These are phyloP conservation scores for Thaumetopoea pityocampa DNA, from an alignment of 1,140 invertebrate genomes.

Conservation along the genomic window DNA sequence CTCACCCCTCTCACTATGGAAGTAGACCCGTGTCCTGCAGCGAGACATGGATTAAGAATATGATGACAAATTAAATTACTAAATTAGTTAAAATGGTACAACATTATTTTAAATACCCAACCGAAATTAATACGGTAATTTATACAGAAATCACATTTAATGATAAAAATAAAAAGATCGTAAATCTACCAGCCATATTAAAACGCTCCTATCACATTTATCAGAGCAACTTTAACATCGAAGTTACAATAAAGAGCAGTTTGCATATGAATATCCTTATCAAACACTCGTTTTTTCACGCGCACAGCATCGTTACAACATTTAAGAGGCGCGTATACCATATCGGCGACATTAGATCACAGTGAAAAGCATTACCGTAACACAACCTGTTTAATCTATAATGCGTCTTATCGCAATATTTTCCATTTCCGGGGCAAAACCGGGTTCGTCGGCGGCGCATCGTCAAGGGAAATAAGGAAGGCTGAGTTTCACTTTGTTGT, in stretches of 20 bases:
- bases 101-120: too few species aligned
- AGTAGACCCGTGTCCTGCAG: too few species aligned
- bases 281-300: conserved; percentile 44
- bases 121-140: too few species aligned
- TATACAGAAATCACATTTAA: too few species aligned
- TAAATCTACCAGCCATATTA: too few species aligned
- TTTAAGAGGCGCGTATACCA: conserved; percentile 33
- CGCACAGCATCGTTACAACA: conserved; percentile 44
- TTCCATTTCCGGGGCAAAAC: conserved; percentile 66
- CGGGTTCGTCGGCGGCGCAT: conserved; percentile 56
- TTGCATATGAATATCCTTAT: conserved; percentile 49
- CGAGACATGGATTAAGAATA: too few species aligned
- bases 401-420: conserved; percentile 75
- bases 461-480: conserved; percentile 73
- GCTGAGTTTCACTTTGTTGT: conserved; percentile 70
- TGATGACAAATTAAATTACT: too few species aligned
- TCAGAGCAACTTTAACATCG: conserved; percentile 3
- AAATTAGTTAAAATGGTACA: too few species aligned
- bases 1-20: too few species aligned
- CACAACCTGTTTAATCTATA: conserved; percentile 70
- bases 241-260: conserved; percentile 19
- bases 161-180: too few species aligned
- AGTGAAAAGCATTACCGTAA: conserved; percentile 48
- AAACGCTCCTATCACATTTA: conserved; percentile 2
- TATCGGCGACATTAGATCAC: conserved; percentile 45